Conservation (phyloP, 2,888 invertebrate species). For the Yponomeuta cagnagella region DNA sequence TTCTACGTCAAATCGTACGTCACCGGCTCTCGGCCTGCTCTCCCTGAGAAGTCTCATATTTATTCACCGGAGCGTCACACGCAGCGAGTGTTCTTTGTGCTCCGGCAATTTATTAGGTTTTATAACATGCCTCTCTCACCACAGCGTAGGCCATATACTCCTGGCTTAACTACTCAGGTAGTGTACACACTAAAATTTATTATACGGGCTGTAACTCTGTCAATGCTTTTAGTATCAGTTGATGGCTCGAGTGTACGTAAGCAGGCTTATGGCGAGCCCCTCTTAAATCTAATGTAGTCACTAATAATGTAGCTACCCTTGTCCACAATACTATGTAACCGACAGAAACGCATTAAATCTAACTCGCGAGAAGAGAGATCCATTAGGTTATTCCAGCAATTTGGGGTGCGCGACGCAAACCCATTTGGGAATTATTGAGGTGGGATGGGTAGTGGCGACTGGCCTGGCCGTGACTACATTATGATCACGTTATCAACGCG, state of each 20-base stretch:
- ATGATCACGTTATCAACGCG: conserved; percentile 56
- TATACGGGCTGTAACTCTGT: conserved; percentile 14
- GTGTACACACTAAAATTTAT: conserved; percentile 10
- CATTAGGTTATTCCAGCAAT: conserved; percentile 35
- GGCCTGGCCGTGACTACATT: conserved; percentile 41
- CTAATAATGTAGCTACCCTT: conserved; percentile 27
- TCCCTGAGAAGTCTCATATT: conserved; percentile 67
- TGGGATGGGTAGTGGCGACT: conserved; percentile 36
- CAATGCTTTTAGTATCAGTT: conserved; percentile 16
- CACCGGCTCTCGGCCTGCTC: conserved; percentile 67
- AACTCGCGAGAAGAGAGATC: conserved; percentile 40
- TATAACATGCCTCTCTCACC: conserved; percentile 5
- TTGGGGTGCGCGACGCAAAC: conserved; percentile 41
- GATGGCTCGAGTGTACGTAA: conserved; percentile 4
- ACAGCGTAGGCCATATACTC: background rate
- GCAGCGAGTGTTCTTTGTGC: conserved; percentile 57
- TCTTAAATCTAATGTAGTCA: conserved; percentile 25
- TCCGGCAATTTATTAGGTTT: conserved; percentile 12
- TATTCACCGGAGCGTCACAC: conserved; percentile 66
- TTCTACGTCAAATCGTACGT: conserved; percentile 73
- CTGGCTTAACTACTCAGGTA: conserved; percentile 5
- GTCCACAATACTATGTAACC: conserved; percentile 27
- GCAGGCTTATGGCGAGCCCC: conserved; percentile 15
- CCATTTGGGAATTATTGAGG: conserved; percentile 48
- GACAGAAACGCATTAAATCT: conserved; percentile 36